Base-by-base conservation (phyloP, 2,797 vertebrate genomes). In the Nyctalus aviator region DNA sequence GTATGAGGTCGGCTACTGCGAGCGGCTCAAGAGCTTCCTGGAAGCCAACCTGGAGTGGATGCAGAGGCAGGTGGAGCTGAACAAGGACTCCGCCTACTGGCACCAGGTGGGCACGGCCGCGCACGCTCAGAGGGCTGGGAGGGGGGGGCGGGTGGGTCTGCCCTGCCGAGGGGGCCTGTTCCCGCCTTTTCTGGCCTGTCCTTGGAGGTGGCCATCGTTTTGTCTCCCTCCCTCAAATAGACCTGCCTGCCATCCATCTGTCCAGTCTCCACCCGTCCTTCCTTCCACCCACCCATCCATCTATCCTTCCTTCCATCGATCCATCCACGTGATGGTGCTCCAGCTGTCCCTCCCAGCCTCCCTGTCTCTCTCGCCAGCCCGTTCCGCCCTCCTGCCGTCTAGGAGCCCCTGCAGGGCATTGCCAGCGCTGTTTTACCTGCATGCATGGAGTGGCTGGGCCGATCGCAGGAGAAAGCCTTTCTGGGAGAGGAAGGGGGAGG, bases 41-140 rank as follows among this genome's bases (percentile, higher is more conserved):
- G 95, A 98, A 84, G 92, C 96, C 95, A 99, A 99, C 97, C 97
- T 99, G 95, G 98, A 97, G 79, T 99, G 99, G 99, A 97, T 99
- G 98, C 98, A 98, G 96, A 94, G 98, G 86, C 98, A 99, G 98
- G 98, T 99, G 32, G 97, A 97, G 3, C 92, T 95, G 1, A 95
- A 98, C 5, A 68, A 95, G 6, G 98, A 97, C 94, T 98, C 97
- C 0, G 94, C 98, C 0, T 99, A 99, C 97, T 99, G 99, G 99
- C 98, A 99, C 97, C 99, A 99, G 99, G 99, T 99, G 97, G 76
- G 97, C 1, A 3, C 0, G 1, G 82, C 66, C 20, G 0, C 14
- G 0, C 44, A 0, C 5, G 8, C 46, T 6, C 17, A 0, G 55
- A 4, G 37, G 27, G 41, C 1, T 2, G 37, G 35, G 44, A 1